phyloP scores from a whole-genome alignment of 2,888 invertebrate genomes.

The Macrosiphum euphorbiae region DNA sequence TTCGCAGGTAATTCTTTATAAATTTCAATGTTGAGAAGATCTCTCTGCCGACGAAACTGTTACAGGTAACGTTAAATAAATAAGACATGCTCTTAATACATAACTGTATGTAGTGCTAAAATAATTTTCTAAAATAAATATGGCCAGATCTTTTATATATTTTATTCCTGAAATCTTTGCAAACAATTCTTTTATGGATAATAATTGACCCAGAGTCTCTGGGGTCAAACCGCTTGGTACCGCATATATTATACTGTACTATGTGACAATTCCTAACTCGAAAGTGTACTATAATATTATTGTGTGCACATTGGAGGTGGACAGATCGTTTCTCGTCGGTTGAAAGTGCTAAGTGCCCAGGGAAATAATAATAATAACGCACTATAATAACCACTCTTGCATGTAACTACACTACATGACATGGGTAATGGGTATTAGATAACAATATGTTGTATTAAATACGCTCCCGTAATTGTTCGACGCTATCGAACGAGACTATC shows the following conservation, averaged over 20 bases:
- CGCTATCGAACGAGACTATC: not conserved
- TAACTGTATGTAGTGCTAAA: too few species aligned
- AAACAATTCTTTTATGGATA: too few species aligned
- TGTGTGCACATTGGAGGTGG: not conserved
- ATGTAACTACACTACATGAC: not conserved
- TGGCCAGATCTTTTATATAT: too few species aligned
- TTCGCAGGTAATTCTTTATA: too few species aligned
- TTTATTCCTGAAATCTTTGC: too few species aligned
- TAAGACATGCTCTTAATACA: too few species aligned
- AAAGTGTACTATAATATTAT: not conserved
- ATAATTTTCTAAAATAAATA: too few species aligned
- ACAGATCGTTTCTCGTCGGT: not conserved
- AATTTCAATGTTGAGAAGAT: too few species aligned
- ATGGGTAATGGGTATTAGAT: not conserved
- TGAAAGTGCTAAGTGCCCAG: not conserved
- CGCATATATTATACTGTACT: not conserved
- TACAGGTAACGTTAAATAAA: too few species aligned
- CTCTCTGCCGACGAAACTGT: too few species aligned
- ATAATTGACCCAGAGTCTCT: too few species aligned
- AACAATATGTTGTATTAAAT: not conserved
- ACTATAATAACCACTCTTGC: not conserved
- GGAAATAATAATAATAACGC: slow-evolving; percentile 3
- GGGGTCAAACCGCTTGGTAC: slow-evolving; percentile 20
- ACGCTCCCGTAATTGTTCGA: not conserved
- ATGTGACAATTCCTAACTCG: slow-evolving; percentile 8